Base-by-base conservation (phyloP, 2,888 invertebrate genomes). In the Tachina lurida region DNA sequence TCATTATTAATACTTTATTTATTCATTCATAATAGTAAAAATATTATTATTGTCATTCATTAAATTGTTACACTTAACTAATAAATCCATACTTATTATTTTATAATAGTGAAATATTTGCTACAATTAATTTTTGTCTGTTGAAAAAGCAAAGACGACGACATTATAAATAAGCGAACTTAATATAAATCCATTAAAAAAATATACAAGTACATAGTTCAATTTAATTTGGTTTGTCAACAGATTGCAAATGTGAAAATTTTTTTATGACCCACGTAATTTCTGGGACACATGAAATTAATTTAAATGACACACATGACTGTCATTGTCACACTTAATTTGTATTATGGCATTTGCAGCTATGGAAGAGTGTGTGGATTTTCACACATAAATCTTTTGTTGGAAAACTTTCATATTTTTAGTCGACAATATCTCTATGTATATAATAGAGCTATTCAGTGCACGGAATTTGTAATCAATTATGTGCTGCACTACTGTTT, bases 181-280 rank as follows among this genome's bases (percentile, higher is more conserved):
- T 39, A 49, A 74, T 17, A 49, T 62, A 62, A 74, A 62, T 41
- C 49, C 31, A 68, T 58, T 77, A 19, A 10, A 43, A n/a, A 13
- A 54, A 8, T 17, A 41, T 56, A 65, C 67, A 80, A 80, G 43
- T n/a, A n/a, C n/a, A n/a, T n/a, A 74, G n/a, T 74, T 60, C 39
- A 80, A 65, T 74, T 65, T 43, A 60, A 78, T 78, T 70, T 62
- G 45, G 15, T 43, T 70, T 12, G 56, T 47, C 56, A 74, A 9
- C 43, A 62, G 19, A 68, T 52, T 77, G 15, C 47, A 41, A 67
- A 67, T 56, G 47, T 41, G 12, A 43, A 63, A 49, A 43, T 63
- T 63, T 15, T n/a, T 47, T 15, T 54, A 17, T 56, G 70, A 62
- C n/a, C 52, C 17, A 70, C 10, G 31, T 75, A 22, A 19, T 54